Evolutionary conservation across 2,797 vertebrate species (phyloP), one percentile per base, ranked within the genome.

Genomic region (Enteromius thamalakanensis): DNA sequence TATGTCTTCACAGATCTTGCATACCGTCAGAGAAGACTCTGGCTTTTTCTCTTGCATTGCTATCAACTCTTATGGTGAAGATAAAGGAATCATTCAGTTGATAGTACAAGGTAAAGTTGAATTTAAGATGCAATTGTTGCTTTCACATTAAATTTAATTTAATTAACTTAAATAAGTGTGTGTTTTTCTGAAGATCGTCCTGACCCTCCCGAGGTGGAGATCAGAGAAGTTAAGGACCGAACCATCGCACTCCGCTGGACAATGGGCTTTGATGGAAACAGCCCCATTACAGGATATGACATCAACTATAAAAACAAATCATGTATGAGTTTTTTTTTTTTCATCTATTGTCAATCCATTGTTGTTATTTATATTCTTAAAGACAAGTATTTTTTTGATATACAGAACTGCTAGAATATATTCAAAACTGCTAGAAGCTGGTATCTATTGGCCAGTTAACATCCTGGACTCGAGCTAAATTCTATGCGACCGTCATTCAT

Each of bases 221-320:
- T 99, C 88, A 94, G 97, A 76, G 97, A 99, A 29, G 98, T 99
- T 67, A 96, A 96, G 90, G 98, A 98, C 1, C 95, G 98, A 29
- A 99, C 97, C 47, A 99, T 99, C 69, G 97, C 98, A 17, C 96
- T 99, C 76, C 94, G 97, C 81, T 99, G 98, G 98, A 99, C 98
- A 45, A 99, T 99, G 97, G 98, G 98, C n/a, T 99, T 99, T 3
- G 98, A 99, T 0, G 98, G 98, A 70, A 99, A 99, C 93, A 99
- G 98, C 90, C 98, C 96, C 4, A 99, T 99, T 89, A 99, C 97
- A 0, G 98, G 98, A 93, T 99, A 99, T 0, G 98, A 99, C 88
- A 99, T 99, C 1, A 98, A 99, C 86, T 99, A 97, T 95, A 99
- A 99, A 91, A 99, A 99, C 91, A 99, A 98, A 95, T 96, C 98